Conservation (phyloP, 2,888 invertebrate genomes). For the Synergus itoensis region DNA sequence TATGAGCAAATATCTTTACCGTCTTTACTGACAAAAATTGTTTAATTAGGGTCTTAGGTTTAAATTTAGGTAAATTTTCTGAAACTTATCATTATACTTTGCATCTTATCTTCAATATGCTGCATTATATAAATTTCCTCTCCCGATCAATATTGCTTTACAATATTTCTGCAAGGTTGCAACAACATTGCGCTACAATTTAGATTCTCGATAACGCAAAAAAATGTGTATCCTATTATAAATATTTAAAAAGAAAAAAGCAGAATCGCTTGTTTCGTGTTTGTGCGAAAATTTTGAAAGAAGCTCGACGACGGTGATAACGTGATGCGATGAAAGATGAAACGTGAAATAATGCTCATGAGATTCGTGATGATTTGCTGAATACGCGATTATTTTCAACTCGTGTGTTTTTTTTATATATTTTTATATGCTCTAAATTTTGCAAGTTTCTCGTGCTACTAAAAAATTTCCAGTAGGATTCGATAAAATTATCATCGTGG, state of each 20-base stretch:
- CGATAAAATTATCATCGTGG: neutral
- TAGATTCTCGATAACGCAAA: too few relatives aligned
- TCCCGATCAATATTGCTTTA: too few relatives aligned
- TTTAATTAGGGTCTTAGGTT: neutral
- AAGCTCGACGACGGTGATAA: conserved; percentile 1
- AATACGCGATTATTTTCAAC: conserved; percentile 12
- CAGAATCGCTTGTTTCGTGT: too few relatives aligned
- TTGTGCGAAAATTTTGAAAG: too few relatives aligned
- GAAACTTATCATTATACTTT: neutral
- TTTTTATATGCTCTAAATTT: conserved; percentile 6
- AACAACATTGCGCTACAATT: too few relatives aligned
- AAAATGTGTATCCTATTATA: too few relatives aligned
- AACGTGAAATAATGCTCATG: conserved; percentile 5
- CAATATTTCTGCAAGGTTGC: too few relatives aligned
- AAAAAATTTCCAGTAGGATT: neutral
- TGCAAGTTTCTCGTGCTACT: conserved; percentile 9
- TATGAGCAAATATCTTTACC: neutral
- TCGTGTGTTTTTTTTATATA: conserved; percentile 18
- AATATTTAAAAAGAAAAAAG: too few relatives aligned
- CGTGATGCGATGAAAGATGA: conserved; percentile 18
- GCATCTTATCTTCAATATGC: neutral
- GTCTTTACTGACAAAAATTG: neutral
- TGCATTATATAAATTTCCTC: too few relatives aligned
- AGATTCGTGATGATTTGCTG: conserved; percentile 14
- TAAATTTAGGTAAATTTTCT: neutral